These are phyloP conservation scores for Pygoscelis antarcticus DNA, from an alignment of 2,113 vertebrate species.

Conservation along the genomic window DNA sequence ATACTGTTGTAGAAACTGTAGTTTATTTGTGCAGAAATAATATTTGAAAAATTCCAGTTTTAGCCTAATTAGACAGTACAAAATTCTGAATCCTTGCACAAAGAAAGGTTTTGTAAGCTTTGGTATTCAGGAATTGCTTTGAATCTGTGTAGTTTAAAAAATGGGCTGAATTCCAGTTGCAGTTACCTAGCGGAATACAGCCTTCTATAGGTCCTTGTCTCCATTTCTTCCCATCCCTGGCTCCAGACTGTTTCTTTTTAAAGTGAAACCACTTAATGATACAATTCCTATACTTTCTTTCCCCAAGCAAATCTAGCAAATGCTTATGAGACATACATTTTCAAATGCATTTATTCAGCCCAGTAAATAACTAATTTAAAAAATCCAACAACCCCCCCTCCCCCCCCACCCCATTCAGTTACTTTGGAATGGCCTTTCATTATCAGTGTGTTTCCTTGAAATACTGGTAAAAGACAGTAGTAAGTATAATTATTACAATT, in stretches of 20 bases:
- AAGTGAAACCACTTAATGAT: not conserved
- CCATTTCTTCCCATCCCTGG: not conserved
- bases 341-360: not conserved
- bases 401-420: not conserved
- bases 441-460: not conserved
- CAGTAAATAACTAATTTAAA: not conserved
- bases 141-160: not conserved
- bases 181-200: not conserved
- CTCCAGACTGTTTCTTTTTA: not conserved
- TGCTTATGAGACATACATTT: not conserved
- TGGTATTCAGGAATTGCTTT: not conserved
- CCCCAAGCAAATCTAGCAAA: not conserved
- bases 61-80: not conserved
- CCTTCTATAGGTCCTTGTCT: not conserved
- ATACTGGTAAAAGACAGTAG: not conserved
- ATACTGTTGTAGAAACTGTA: not conserved
- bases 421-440: not conserved
- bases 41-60: not conserved
- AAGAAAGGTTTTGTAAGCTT: not conserved
- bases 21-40: not conserved
- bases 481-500: not conserved
- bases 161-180: not conserved
- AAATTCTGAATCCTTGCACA: not conserved
- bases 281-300: not conserved
- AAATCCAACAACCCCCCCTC: not conserved